Evolutionary conservation across 2,113 vertebrate species (phyloP).

Genomic region (Pedionomus torquatus): DNA sequence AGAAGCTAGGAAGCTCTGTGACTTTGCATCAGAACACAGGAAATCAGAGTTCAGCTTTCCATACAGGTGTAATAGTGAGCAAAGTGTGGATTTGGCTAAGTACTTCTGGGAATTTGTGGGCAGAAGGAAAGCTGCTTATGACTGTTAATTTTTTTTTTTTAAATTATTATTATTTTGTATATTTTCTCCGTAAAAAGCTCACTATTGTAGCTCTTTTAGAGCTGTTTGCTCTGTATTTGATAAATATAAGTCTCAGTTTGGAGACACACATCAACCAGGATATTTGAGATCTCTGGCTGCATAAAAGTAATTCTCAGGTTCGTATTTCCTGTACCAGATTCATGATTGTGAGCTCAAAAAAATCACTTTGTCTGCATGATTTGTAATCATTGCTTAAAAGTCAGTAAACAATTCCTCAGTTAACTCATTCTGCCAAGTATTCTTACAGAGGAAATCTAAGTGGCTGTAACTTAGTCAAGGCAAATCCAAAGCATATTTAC

Average conservation of each 20-base stretch:
- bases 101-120: neutral
- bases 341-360: neutral
- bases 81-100: neutral
- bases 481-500: neutral
- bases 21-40: neutral
- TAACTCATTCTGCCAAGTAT: neutral
- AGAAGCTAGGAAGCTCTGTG: neutral
- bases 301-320: neutral
- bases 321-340: neutral
- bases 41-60: neutral
- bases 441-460: neutral
- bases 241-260: neutral
- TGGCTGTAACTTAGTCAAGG: neutral
- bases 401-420: neutral
- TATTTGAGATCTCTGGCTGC: neutral
- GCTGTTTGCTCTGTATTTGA: neutral
- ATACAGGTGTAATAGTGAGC: neutral
- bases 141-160: too few species aligned
- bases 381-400: constrained; percentile 4
- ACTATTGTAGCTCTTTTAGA: neutral
- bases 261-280: neutral
- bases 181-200: neutral
- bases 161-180: neutral
- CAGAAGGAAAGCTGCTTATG: neutral
- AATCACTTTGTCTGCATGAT: neutral